Conservation (phyloP, 2,888 invertebrate species). For the Aporophyla lueneburgensis region DNA sequence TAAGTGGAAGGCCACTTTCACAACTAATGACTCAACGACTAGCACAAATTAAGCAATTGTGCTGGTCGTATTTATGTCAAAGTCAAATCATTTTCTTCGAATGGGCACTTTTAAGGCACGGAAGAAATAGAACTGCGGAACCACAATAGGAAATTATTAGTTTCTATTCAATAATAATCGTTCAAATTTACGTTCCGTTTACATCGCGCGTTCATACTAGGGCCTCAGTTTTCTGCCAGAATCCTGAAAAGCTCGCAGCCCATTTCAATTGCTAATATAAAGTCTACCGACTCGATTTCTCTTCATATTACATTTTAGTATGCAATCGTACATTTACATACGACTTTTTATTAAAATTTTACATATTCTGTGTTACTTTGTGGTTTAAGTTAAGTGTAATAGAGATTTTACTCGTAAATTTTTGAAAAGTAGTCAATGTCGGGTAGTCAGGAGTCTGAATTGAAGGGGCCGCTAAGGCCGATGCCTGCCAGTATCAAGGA, state of each 20-base stretch:
- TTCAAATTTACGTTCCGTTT: background rate
- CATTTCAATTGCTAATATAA: slow-evolving; percentile 77
- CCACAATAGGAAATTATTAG: background rate
- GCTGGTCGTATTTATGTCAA: too few relatives aligned
- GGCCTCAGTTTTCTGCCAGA: slow-evolving; percentile 38
- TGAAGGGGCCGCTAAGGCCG: too few relatives aligned
- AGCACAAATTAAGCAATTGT: too few relatives aligned
- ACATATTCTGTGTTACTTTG: slow-evolving; percentile 3
- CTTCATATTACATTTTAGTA: slow-evolving; percentile 70
- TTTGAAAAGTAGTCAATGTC: background rate
- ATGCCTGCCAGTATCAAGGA: too few relatives aligned
- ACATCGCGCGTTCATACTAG: background rate
- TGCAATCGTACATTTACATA: slow-evolving; percentile 70
- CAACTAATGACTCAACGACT: too few relatives aligned
- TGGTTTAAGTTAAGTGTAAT: background rate
- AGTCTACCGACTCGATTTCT: slow-evolving; percentile 60
- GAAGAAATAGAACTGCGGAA: too few relatives aligned
- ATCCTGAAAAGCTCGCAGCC: slow-evolving; percentile 58
- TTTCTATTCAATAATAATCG: background rate
- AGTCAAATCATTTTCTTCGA: too few relatives aligned
- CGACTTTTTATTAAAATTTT: slow-evolving; percentile 59
- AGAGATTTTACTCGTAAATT: background rate
- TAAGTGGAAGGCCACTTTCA: too few relatives aligned
- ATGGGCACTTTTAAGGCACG: too few relatives aligned
- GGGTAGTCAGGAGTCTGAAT: background rate